These are phyloP conservation scores for Aphyosemion australe DNA, from an alignment of 2,113 vertebrate genomes.

Conservation along the genomic window DNA sequence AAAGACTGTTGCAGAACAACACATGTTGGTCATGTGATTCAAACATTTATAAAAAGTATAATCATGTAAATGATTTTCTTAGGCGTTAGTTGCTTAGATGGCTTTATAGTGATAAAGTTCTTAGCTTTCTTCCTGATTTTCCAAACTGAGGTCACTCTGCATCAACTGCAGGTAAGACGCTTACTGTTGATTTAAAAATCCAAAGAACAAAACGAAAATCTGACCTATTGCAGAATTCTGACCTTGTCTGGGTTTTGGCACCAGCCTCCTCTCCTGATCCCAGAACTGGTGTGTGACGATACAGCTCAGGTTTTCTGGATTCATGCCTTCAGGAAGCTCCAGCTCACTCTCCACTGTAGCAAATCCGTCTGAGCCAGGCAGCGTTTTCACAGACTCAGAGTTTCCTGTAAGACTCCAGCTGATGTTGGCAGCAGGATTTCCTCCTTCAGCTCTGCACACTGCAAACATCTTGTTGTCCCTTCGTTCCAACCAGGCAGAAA, in stretches of 20 bases:
- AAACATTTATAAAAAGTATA: no score
- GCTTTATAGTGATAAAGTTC: no score
- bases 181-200: no score
- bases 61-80: no score
- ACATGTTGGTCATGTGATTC: no score
- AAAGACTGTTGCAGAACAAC: no score
- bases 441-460: constrained; percentile 67
- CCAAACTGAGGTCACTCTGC: no score
- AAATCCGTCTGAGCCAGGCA: fast-evolving
- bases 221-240: background rate
- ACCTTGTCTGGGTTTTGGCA: constrained; percentile 13
- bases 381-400: fast-evolving
- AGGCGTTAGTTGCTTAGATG: no score
- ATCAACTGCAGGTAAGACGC: no score
- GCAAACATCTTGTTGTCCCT: constrained; percentile 32
- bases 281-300: constrained; percentile 34
- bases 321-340: constrained; percentile 18
- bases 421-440: constrained; percentile 65
- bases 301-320: constrained; percentile 55
- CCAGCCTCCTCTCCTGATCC: background rate
- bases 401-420: constrained; percentile 53
- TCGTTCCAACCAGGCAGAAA: constrained; percentile 36
- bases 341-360: constrained; percentile 55
- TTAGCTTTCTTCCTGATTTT: no score
- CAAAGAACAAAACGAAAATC: no score